Evolutionary conservation across 2,113 vertebrate genomes (phyloP).

Genomic region (Tetrax tetrax): DNA sequence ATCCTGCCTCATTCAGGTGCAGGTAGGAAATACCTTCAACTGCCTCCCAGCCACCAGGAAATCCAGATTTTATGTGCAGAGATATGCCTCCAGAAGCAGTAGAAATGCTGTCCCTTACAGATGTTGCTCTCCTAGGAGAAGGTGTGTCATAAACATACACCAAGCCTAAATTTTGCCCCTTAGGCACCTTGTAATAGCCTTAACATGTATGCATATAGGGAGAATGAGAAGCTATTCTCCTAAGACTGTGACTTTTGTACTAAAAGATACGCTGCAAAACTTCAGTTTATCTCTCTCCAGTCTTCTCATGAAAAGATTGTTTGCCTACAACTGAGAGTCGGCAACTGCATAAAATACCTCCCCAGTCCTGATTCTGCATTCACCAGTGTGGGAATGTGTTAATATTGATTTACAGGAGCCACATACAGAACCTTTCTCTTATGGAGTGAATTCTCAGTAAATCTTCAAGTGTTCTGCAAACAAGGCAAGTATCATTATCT

Average conservation of each 20-base stretch:
- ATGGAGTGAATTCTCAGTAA: neutral
- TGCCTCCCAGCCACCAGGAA: neutral
- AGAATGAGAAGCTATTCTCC: neutral
- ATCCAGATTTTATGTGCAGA: neutral
- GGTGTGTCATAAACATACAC: neutral
- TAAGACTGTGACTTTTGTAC: neutral
- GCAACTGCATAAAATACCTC: neutral
- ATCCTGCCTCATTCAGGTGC: neutral
- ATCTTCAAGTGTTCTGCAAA: neutral
- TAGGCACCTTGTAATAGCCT: neutral
- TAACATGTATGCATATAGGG: rapidly evolving
- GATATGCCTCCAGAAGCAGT: neutral
- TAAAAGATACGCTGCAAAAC: neutral
- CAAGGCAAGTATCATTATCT: neutral
- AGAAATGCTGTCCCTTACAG: neutral
- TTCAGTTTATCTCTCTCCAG: neutral
- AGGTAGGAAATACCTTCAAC: neutral
- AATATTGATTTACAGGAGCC: neutral
- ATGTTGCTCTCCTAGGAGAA: neutral
- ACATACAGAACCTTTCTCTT: neutral
- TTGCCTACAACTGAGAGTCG: neutral
- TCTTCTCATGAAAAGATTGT: neutral
- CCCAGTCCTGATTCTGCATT: neutral
- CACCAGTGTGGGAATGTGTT: neutral
- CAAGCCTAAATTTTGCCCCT: neutral